phyloP scores from a whole-genome alignment of 1,140 invertebrate species.

The Cydia fagiglandana region DNA sequence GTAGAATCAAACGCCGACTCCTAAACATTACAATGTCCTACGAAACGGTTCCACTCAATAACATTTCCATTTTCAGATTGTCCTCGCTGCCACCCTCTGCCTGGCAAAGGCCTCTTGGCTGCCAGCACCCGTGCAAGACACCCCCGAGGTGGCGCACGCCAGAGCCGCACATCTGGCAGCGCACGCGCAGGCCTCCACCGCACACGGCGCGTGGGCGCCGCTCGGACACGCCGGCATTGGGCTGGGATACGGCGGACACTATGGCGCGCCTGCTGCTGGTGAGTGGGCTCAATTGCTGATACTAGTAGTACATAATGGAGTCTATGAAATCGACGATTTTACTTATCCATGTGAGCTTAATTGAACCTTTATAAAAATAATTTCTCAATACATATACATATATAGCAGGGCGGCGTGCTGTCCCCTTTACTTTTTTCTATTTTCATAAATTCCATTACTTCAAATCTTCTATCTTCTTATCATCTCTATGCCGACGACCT shows the following conservation, averaged over 20 bases:
- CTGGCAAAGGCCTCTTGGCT: conserved; percentile 70
- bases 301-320: too few relatives aligned
- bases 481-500: too few relatives aligned
- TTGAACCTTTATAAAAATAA: too few relatives aligned
- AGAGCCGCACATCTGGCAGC: conserved; percentile 71
- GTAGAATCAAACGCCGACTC: too few relatives aligned
- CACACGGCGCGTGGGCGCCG: conserved; percentile 64
- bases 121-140: conserved; percentile 68
- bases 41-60: not conserved
- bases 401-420: too few relatives aligned
- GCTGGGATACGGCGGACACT: conserved; percentile 49
- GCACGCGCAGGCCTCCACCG: conserved; percentile 63
- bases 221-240: conserved; percentile 62
- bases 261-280: conserved; percentile 73
- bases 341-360: too few relatives aligned
- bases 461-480: too few relatives aligned
- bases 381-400: too few relatives aligned
- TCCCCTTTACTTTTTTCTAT: too few relatives aligned
- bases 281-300: conserved; percentile 32
- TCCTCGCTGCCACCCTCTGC: conserved; percentile 68
- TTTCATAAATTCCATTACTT: too few relatives aligned
- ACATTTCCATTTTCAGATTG: conserved; percentile 55
- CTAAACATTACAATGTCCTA: too few relatives aligned
- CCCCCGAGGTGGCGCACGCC: conserved; percentile 74
- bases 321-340: too few relatives aligned